Evolutionary conservation across 2,113 vertebrate genomes (phyloP).

Genomic region (Emberiza fucata): DNA sequence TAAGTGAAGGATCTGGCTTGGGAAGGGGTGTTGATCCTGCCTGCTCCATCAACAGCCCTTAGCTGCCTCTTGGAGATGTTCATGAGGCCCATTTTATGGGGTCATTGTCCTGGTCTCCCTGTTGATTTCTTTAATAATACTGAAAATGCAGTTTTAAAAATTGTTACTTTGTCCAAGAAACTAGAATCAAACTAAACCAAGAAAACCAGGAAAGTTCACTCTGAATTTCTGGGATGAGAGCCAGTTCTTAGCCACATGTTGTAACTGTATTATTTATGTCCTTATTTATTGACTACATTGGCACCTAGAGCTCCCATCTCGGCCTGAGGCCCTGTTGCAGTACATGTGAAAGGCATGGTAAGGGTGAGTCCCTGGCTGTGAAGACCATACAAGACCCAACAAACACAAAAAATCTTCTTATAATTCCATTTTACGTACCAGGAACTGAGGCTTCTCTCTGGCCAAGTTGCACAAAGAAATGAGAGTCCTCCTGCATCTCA

Average conservation of each 20-base stretch:
- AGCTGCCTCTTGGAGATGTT: background rate
- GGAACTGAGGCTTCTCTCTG: background rate
- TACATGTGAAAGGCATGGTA: background rate
- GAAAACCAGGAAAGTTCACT: conserved; percentile 17
- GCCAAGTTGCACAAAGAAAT: background rate
- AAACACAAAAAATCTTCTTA: background rate
- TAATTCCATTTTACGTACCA: background rate
- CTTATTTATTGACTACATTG: conserved; percentile 57
- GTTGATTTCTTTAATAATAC: background rate
- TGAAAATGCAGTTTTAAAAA: background rate
- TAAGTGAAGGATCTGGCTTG: background rate
- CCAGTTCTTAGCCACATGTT: conserved; percentile 39
- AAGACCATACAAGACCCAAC: background rate
- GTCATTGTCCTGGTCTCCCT: background rate
- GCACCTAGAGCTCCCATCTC: conserved; percentile 20
- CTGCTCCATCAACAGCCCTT: background rate
- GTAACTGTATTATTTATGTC: conserved; percentile 46
- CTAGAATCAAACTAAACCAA: conserved; percentile 1
- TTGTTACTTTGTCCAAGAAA: background rate
- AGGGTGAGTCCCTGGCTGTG: background rate
- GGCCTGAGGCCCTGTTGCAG: background rate
- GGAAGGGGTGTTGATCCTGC: background rate
- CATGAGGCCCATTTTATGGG: background rate
- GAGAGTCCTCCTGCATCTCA: background rate
- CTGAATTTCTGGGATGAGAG: conserved; percentile 41